These are phyloP conservation scores for Alauda arvensis DNA, from an alignment of 2,797 vertebrate genomes.

Conservation along the genomic window DNA sequence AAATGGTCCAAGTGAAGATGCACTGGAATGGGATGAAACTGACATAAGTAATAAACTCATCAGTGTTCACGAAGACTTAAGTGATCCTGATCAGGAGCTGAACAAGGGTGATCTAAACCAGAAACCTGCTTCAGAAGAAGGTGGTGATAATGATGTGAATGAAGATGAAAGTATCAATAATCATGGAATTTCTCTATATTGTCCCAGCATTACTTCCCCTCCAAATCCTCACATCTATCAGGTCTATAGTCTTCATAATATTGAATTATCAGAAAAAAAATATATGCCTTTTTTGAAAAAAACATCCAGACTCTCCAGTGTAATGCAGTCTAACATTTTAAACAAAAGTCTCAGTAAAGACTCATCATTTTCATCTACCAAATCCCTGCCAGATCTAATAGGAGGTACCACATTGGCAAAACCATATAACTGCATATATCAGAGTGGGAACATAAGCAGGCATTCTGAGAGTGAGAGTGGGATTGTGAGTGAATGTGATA, in stretches of 20 bases:
- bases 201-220: constrained; percentile 38
- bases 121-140: constrained; percentile 43
- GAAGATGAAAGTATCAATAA: constrained; percentile 51
- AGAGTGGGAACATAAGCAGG: constrained; percentile 72
- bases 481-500: constrained; percentile 89
- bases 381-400: constrained; percentile 87
- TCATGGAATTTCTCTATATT: constrained; percentile 36
- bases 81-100: constrained; percentile 67
- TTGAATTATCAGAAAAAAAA: constrained; percentile 80
- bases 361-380: constrained; percentile 89
- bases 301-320: constrained; percentile 44
- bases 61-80: constrained; percentile 77
- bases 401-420: constrained; percentile 69
- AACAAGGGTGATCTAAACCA: constrained; percentile 56
- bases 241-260: constrained; percentile 86
- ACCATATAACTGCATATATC: constrained; percentile 59
- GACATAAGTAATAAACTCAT: constrained; percentile 87
- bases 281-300: constrained; percentile 69
- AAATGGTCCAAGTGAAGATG: constrained; percentile 83
- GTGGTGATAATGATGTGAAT: constrained; percentile 34
- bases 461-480: constrained; percentile 90
- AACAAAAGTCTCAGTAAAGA: constrained; percentile 87
- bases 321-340: constrained; percentile 71
- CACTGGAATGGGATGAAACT: constrained; percentile 96
- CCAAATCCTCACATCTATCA: constrained; percentile 81